A percentile compares a stretch with the other conserved stretches of the same genome.
phyloP scores from a whole-genome alignment of 1,140 invertebrate genomes.

The Drosophila insularis region DNA sequence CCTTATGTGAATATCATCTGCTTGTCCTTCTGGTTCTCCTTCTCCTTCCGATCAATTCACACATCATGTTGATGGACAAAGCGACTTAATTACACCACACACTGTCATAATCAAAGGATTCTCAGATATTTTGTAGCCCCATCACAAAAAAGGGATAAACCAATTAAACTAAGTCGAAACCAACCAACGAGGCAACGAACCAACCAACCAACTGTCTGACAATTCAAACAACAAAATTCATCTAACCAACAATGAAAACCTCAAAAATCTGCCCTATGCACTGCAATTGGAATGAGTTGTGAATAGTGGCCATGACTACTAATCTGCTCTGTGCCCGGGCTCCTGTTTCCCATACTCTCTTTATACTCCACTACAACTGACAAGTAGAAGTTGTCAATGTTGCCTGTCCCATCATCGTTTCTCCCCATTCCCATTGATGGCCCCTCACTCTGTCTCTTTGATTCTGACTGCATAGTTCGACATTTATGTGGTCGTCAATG shows the following conservation, averaged over 20 bases:
- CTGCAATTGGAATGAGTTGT: slow-evolving; percentile 18
- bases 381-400: slow-evolving; percentile 8
- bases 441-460: neutral
- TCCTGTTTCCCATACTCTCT: neutral
- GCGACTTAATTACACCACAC: slow-evolving; percentile 67
- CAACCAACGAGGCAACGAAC: slow-evolving; percentile 44
- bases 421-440: neutral
- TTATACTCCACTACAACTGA: neutral
- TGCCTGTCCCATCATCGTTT: slow-evolving; percentile 34
- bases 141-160: slow-evolving; percentile 68
- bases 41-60: neutral
- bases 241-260: slow-evolving; percentile 78
- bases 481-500: slow-evolving; percentile 80
- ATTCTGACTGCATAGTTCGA: slow-evolving; percentile 70
- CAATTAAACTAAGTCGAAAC: slow-evolving; percentile 70
- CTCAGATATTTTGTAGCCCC: slow-evolving; percentile 34
- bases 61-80: slow-evolving; percentile 42
- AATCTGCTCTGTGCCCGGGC: slow-evolving; percentile 15
- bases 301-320: slow-evolving; percentile 70
- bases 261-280: slow-evolving; percentile 62
- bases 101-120: slow-evolving; percentile 53
- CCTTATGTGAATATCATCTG: neutral
- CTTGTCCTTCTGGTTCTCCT: neutral
- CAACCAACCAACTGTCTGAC: slow-evolving; percentile 54
- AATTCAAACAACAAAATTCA: slow-evolving; percentile 76